These are phyloP conservation scores for Macaria notata DNA, from an alignment of 2,888 invertebrate genomes.

Conservation along the genomic window DNA sequence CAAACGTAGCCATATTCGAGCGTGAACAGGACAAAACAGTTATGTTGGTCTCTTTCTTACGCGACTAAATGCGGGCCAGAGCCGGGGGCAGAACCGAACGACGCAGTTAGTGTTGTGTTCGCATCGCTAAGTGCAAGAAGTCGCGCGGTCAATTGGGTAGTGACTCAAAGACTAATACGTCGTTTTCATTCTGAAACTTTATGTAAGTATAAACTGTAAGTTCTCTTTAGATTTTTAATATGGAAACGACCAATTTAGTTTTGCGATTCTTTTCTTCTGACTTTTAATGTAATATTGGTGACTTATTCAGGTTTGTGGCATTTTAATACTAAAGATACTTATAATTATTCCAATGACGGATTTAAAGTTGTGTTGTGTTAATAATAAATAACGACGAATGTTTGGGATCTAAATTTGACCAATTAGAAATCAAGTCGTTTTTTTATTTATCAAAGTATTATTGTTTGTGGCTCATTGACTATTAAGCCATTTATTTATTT, in stretches of 20 bases:
- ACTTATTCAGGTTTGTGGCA: background rate
- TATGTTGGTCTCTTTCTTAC: slow-evolving; percentile 3
- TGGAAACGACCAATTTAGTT: background rate
- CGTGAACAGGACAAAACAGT: too few relatives aligned
- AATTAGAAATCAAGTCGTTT: too few relatives aligned
- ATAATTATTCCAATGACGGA: slow-evolving; percentile 4
- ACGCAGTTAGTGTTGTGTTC: slow-evolving; percentile 4
- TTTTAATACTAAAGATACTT: slow-evolving; percentile 2
- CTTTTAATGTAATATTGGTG: slow-evolving; percentile 1
- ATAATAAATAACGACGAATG: too few relatives aligned
- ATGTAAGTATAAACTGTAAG: too few relatives aligned
- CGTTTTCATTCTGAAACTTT: too few relatives aligned
- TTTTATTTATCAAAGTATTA: too few relatives aligned
- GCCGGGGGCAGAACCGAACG: background rate
- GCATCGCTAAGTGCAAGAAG: background rate
- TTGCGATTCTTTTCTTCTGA: slow-evolving; percentile 2
- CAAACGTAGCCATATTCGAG: slow-evolving; percentile 1
- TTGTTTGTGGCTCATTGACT: too few relatives aligned
- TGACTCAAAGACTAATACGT: too few relatives aligned
- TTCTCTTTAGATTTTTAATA: background rate
- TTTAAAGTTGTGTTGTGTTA: too few relatives aligned
- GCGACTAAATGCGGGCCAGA: background rate
- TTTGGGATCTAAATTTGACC: too few relatives aligned
- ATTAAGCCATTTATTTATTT: too few relatives aligned
- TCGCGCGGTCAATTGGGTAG: too few relatives aligned